These are phyloP conservation scores for Stenodera caucasica DNA, from an alignment of 2,888 invertebrate species.

Conservation along the genomic window DNA sequence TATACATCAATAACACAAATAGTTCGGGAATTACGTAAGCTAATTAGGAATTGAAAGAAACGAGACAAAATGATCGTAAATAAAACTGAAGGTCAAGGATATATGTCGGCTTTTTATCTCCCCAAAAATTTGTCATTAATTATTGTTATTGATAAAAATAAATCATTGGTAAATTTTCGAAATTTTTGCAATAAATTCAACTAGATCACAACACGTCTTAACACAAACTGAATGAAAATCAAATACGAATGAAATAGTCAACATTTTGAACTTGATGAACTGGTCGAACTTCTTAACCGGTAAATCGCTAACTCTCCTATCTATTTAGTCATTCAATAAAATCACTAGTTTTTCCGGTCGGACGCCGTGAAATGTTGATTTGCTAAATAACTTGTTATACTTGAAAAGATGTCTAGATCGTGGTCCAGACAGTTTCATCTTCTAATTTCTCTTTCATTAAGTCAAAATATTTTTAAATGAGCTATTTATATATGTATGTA, in stretches of 20 bases:
- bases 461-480: too few relatives aligned
- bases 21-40: constrained; percentile 31
- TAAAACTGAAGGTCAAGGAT: constrained; percentile 35
- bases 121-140: neutral
- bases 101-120: neutral
- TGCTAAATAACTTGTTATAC: constrained; percentile 35
- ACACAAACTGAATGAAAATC: constrained; percentile 19
- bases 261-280: constrained; percentile 29
- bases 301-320: constrained; percentile 33
- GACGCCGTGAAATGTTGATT: constrained; percentile 6
- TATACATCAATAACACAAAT: constrained; percentile 26
- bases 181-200: constrained; percentile 11
- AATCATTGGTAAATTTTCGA: constrained; percentile 21
- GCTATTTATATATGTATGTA: neutral
- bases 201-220: constrained; percentile 11
- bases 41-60: constrained; percentile 29
- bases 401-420: constrained; percentile 32
- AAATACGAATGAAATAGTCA: constrained; percentile 16
- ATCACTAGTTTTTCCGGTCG: constrained; percentile 37
- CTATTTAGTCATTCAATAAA: constrained; percentile 36
- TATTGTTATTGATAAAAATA: constrained; percentile 7
- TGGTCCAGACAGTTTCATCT: constrained; percentile 21
- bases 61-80: constrained; percentile 28
- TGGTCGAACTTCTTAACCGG: constrained; percentile 37
- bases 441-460: neutral